A percentile compares a stretch with the other conserved stretches of the same genome.
Conservation (phyloP, 2,888 invertebrate species). For the Drosophila anomelani region DNA sequence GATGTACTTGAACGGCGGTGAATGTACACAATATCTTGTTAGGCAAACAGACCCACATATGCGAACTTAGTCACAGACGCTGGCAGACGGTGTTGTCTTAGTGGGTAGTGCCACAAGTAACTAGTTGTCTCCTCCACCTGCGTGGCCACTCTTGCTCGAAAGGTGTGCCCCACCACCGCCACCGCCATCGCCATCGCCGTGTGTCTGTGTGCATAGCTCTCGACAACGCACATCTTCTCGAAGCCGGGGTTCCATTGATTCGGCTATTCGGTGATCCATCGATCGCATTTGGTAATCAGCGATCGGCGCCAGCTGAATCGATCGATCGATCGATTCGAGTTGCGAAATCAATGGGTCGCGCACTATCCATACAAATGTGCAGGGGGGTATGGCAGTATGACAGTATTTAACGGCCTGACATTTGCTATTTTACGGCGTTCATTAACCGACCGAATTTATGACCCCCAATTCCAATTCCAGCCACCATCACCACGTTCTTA, state of each 20-base stretch:
- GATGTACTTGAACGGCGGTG: slow-evolving; percentile 46
- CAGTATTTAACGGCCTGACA: slow-evolving; percentile 46
- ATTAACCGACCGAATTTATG: slow-evolving; percentile 66
- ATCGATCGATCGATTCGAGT: slow-evolving; percentile 28
- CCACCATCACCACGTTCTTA: slow-evolving; percentile 58
- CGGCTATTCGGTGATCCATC: slow-evolving; percentile 52
- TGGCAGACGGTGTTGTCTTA: slow-evolving; percentile 48
- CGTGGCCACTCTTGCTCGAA: slow-evolving; percentile 25
- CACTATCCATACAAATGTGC: slow-evolving; percentile 39
- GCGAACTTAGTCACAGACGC: slow-evolving; percentile 43
- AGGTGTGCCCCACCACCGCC: slow-evolving; percentile 40
- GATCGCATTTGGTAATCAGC: slow-evolving; percentile 35
- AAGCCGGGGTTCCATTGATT: slow-evolving; percentile 11
- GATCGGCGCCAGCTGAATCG: slow-evolving; percentile 44
- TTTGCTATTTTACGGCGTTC: slow-evolving; percentile 65
- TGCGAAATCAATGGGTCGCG: slow-evolving; percentile 66
- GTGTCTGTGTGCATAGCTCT: slow-evolving; percentile 33
- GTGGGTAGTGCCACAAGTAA: slow-evolving; percentile 57
- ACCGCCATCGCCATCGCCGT: not conserved
- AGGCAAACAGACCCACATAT: slow-evolving; percentile 46
- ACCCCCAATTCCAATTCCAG: slow-evolving; percentile 63
- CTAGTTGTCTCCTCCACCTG: slow-evolving; percentile 31
- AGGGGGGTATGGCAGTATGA: not conserved
- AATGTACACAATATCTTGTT: slow-evolving; percentile 35
- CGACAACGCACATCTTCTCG: slow-evolving; percentile 39